Evolutionary conservation across 2,888 invertebrate species (phyloP).

Genomic region (Mimas tiliae): DNA sequence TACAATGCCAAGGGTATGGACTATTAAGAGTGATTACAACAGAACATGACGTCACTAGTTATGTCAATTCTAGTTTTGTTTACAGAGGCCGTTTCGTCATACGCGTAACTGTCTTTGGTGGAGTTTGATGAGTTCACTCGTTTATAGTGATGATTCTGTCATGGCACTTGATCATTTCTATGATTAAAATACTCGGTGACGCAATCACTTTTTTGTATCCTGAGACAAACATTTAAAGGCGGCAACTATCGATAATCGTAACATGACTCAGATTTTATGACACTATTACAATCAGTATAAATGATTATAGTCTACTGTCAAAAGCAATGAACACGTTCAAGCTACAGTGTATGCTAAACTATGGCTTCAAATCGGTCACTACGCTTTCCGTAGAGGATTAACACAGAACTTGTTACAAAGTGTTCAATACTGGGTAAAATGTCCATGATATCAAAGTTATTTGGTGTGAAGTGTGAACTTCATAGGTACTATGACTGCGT

Average conservation of each 20-base stretch:
- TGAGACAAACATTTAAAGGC: neutral
- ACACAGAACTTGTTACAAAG: neutral
- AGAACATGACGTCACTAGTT: slow-evolving; percentile 35
- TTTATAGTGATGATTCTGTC: neutral
- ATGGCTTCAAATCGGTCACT: neutral
- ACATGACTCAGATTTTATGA: neutral
- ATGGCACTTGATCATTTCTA: neutral
- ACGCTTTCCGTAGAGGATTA: neutral
- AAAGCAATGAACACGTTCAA: neutral
- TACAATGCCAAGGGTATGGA: slow-evolving; percentile 57
- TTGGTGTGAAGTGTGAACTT: neutral
- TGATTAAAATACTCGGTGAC: neutral
- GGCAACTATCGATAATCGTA: too few species aligned
- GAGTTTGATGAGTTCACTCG: neutral
- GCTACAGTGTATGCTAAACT: neutral
- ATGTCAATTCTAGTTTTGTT: slow-evolving; percentile 70
- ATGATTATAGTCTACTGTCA: neutral
- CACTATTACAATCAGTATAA: neutral
- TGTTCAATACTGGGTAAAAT: neutral
- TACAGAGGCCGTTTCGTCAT: slow-evolving; percentile 37
- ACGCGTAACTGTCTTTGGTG: slow-evolving; percentile 15
- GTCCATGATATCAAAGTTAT: neutral
- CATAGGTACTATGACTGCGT: neutral
- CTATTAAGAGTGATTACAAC: slow-evolving; percentile 32
- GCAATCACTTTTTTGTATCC: neutral